These are phyloP conservation scores for Ericerus pela DNA, from an alignment of 1,140 invertebrate species.

Conservation along the genomic window DNA sequence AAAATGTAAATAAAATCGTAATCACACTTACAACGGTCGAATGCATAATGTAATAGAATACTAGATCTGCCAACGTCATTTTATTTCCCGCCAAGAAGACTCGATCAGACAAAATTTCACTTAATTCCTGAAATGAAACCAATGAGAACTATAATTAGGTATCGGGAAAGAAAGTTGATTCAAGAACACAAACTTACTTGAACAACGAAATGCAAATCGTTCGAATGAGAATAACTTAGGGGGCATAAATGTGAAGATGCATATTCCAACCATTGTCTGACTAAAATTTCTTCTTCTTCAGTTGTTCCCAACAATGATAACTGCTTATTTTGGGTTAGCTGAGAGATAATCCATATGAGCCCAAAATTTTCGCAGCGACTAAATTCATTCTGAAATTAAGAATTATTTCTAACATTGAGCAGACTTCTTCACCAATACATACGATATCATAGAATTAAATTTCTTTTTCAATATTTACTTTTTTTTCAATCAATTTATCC, in stretches of 20 bases:
- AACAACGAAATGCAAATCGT: not conserved
- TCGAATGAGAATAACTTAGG: not conserved
- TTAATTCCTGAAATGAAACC: slow-evolving; percentile 5
- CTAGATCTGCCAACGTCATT: slow-evolving; percentile 1
- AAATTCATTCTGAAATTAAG: not conserved
- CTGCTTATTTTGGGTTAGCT: not conserved
- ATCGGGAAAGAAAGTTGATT: not conserved
- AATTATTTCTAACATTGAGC: not conserved
- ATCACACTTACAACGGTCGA: not conserved
- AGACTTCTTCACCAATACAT: not conserved
- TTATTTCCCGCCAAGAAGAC: not conserved
- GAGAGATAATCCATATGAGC: not conserved
- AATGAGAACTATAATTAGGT: not conserved
- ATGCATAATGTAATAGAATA: slow-evolving; percentile 6
- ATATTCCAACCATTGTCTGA: slow-evolving; percentile 13
- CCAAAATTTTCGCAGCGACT: not conserved
- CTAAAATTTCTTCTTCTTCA: not conserved
- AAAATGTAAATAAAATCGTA: not conserved
- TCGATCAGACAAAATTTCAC: not conserved
- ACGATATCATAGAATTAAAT: not conserved
- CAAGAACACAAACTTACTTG: not conserved
- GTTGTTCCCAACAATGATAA: not conserved
- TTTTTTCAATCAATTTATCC: not conserved
- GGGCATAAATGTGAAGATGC: not conserved
- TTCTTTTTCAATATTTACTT: not conserved